phyloP scores from a whole-genome alignment of 37 sponge, comb jelly and placozoan genomes.

The Chondrosia reniformis region DNA sequence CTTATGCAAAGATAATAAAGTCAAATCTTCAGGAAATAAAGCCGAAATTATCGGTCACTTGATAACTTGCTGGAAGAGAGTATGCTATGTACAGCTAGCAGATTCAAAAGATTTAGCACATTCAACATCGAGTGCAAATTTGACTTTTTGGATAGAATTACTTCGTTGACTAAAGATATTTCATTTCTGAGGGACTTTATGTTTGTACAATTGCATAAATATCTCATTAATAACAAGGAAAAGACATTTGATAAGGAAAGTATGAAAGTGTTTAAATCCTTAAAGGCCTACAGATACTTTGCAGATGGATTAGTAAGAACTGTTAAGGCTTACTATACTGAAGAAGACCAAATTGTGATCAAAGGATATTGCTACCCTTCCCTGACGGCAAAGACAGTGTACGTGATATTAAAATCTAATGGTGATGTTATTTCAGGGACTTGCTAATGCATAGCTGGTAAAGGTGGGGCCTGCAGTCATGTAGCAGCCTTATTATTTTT shows the following conservation, averaged over 20 bases:
- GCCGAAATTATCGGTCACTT: not conserved
- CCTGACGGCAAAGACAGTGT: not conserved
- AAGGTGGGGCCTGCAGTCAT: too few relatives aligned
- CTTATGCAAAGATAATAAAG: not conserved
- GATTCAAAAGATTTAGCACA: too few relatives aligned
- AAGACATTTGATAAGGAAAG: not conserved
- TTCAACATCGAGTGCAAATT: not conserved
- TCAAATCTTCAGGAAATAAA: not conserved
- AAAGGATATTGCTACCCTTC: not conserved
- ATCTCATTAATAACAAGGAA: not conserved
- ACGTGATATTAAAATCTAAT: too few relatives aligned
- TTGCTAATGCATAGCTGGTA: too few relatives aligned
- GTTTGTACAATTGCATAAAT: not conserved
- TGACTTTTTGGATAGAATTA: not conserved
- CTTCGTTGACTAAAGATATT: not conserved
- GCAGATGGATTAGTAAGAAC: not conserved
- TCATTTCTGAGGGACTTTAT: not conserved
- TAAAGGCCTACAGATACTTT: not conserved
- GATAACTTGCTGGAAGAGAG: not conserved
- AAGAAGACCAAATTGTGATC: not conserved
- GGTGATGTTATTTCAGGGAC: too few relatives aligned
- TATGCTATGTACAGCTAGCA: not conserved
- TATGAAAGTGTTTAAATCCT: not conserved
- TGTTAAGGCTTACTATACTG: not conserved
- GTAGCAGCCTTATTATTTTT: too few relatives aligned